Base-by-base conservation (phyloP, 2,888 invertebrate species). In the Diloba caeruleocephala region DNA sequence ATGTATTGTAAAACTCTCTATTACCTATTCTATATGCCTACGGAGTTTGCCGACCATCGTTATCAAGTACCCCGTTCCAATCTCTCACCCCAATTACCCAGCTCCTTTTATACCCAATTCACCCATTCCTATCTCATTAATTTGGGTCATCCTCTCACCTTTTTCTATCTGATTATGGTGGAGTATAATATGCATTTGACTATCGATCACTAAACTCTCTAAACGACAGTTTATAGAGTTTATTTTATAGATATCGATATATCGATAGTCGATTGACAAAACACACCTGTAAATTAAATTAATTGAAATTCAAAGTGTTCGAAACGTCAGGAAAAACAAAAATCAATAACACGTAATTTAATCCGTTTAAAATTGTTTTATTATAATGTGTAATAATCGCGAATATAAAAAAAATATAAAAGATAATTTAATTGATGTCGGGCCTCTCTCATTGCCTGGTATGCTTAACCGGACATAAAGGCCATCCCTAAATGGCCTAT, bases 71-170 rank as follows among this genome's bases (percentile, higher is more conserved):
- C 69, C 50, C 60, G 57, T 53, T 50, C 58, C 64, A 67, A 74
- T 71, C 65, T 63, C 68, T 57, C 63, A 61, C 38, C 64, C 69
- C 73, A 71, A 74, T 74, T 71, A 71, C 64, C 58, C 46, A 55
- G 54, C 63, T 63, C 71, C 65, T 69, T 68, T 71, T 57, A 60
- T 58, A 60, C 63, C 63, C 64, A 76, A 74, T 74, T 72, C 72
- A 63, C 64, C 72, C 62, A 69, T 74, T 71, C 66, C 63, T 63
- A 54, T 62, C 56, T 63, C 63, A 74, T 76, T 76, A 60, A 61
- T 56, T 68, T 53, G 59, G 69, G 62, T 64, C 59, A 58, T 55
- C 54, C 61, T 37, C 49, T 50, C 67, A 70, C 66, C 69, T 67
- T 74, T 57, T 64, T 68, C 52, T 72, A 67, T 71, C 64, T 61